phyloP scores from a whole-genome alignment of 2,797 vertebrate species.

The Clarias laeviceps region DNA sequence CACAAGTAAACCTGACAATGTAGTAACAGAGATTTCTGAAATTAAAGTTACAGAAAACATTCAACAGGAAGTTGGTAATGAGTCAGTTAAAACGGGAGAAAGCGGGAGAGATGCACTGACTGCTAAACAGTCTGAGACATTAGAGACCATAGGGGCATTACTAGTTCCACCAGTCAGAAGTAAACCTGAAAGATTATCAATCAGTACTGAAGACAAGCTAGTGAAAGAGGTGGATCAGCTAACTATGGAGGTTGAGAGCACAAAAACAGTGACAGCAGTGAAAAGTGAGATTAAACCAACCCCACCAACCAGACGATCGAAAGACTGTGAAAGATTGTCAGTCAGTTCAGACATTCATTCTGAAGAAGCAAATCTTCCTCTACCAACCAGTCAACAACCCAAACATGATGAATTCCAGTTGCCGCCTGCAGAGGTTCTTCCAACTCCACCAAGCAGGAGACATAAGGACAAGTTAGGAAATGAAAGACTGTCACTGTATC shows the following conservation, averaged over 20 bases:
- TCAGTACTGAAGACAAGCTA: neutral
- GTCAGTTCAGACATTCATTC: neutral
- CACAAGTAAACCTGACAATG: slow-evolving; percentile 18
- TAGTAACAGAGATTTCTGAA: neutral
- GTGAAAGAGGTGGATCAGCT: neutral
- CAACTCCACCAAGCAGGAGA: slow-evolving; percentile 46
- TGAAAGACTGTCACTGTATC: slow-evolving; percentile 17
- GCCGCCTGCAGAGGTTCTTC: slow-evolving; percentile 31
- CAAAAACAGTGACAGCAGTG: neutral
- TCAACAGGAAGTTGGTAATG: slow-evolving; percentile 5
- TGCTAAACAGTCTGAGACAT: neutral
- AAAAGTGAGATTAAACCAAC: slow-evolving; percentile 21
- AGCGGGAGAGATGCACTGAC: neutral
- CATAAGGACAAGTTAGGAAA: slow-evolving; percentile 20
- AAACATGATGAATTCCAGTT: slow-evolving; percentile 27
- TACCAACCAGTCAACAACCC: slow-evolving; percentile 14
- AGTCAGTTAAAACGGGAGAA: slow-evolving; percentile 21
- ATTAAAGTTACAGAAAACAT: neutral
- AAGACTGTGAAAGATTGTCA: neutral
- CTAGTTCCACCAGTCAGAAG: neutral
- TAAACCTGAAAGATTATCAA: slow-evolving; percentile 1
- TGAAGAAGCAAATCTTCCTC: slow-evolving; percentile 10
- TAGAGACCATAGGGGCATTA: neutral
- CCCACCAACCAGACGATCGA: slow-evolving; percentile 24
- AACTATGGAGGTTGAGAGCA: neutral